Base-by-base conservation (phyloP, 1,140 invertebrate species). In the Harlomillsia oculata region DNA sequence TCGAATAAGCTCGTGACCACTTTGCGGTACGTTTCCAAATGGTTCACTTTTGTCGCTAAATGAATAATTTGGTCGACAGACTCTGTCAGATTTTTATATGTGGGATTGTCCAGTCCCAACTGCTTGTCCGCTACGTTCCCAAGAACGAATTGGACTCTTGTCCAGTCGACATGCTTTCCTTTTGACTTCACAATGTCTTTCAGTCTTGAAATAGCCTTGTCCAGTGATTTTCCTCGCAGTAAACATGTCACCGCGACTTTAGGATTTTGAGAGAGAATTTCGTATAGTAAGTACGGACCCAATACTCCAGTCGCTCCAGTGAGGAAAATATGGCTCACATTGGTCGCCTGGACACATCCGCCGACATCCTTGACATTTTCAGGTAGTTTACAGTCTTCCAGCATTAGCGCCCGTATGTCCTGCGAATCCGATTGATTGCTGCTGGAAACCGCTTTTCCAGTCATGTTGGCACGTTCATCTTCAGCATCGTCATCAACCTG, bases 221-320 rank as follows among this genome's bases (percentile, higher is more conserved):
- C 49, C 16, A 39, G 32, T 2, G 49, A 21, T 41, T 52, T 52
- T 1, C 9, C 49, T 0, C 49, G 49, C 36, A 52, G 36, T 3
- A 52, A 4, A 14, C 49, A 52, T 14, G 36, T 39, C 28, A 52
- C 16, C 0, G 16, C 36, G 2, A 52, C 14, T 21, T 52, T n/a
- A 4, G 11, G 25, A n/a, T 41, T 39, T 52, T 41, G 34, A 2
- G 39, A 28, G 13, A 52, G 28, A n/a, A n/a, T n/a, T 26, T 52
- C 21, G 5, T 28, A 36, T 11, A 52, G 36, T n/a, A 52, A 21
- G 28, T 39, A 52, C 3, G 40, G 20, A 13, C 49, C 49, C 49
- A 52, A 4, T 20, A 45, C 39, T 45, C 56, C 56, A 9, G 56
- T 59, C n/a, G 37, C 49, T 5, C 56, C 56, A 11, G 50, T 59